phyloP scores from a whole-genome alignment of 2,888 invertebrate species.

The Campopleginae sp. region DNA sequence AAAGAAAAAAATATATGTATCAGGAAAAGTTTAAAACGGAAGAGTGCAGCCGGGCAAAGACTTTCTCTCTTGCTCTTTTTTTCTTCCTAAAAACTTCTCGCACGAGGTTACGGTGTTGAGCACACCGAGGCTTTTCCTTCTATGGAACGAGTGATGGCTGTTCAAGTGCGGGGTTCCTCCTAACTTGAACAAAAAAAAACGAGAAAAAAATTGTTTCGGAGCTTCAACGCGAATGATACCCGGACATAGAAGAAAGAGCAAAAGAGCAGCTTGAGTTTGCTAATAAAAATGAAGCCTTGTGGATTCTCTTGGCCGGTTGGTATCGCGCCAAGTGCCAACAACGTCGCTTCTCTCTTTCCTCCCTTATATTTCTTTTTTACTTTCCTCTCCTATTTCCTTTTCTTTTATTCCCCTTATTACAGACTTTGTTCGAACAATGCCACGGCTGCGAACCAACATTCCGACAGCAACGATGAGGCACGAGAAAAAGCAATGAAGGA shows the following conservation, averaged over 20 bases:
- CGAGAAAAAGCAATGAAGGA: conserved; percentile 25
- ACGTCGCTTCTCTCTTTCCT: conserved; percentile 38
- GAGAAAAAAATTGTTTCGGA: conserved; percentile 12
- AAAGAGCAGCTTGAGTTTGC: conserved; percentile 63
- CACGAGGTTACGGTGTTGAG: conserved; percentile 49
- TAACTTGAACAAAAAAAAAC: conserved; percentile 38
- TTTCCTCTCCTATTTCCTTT: conserved; percentile 6
- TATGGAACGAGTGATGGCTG: conserved; percentile 7
- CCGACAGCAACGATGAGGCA: conserved; percentile 38
- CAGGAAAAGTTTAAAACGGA: conserved; percentile 49
- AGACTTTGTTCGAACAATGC: conserved; percentile 45
- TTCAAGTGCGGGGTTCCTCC: conserved; percentile 27
- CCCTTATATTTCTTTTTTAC: conserved; percentile 9
- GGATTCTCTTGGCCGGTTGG: conserved; percentile 64
- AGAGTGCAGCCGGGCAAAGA: conserved; percentile 50
- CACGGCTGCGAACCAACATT: conserved; percentile 50
- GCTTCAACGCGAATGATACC: conserved; percentile 35
- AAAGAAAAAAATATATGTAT: conserved; percentile 23
- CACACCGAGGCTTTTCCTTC: conserved; percentile 30
- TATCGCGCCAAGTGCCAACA: conserved; percentile 68
- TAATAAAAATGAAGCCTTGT: conserved; percentile 67
- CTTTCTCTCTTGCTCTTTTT: conserved; percentile 60
- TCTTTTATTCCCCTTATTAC: conserved; percentile 45
- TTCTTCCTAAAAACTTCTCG: conserved; percentile 29
- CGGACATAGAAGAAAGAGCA: conserved; percentile 21